Evolutionary conservation across 2,888 invertebrate genomes (phyloP), one percentile per base, ranked within the genome.

Genomic region (Acleris holmiana): DNA sequence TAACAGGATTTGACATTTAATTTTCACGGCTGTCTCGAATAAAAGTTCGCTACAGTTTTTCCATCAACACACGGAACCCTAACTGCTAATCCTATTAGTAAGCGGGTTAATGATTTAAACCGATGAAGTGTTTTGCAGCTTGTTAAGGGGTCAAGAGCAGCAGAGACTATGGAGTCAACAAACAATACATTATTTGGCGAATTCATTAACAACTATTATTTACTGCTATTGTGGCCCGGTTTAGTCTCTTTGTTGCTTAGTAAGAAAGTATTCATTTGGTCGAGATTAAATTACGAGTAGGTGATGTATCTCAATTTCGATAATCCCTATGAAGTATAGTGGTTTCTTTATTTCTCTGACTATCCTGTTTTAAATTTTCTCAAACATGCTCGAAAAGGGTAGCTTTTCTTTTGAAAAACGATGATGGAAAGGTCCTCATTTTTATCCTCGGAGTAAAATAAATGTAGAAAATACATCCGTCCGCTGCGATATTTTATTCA

Each of bases 61-160:
- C 15, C 25, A 60, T 29, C 1, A 15, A 17, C 23, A 15, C 15
- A 53, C 48, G 17, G 58, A 56, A 63, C 44, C 47, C 60, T 65
- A 55, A 79, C 76, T 75, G 82, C 77, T 88, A 85, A 89, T 85
- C 79, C 72, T 67, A 80, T 88, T 88, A 87, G 77, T 83, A 78
- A 71, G 64, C 64, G 66, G 68, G 73, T 76, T 82, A 79, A 81
- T 80, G 74, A 79, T 79, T 82, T 74, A 74, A 80, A 72, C 79
- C 73, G 73, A 76, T 77, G 75, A 77, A 74, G 71, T 73, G 74
- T 77, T 75, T 71, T 66, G 62, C 68, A 69, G 59, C 63, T 67
- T 54, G 49, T 67, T 75, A 70, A 61, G 69, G 68, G 76, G 77
- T 80, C 81, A 80, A 80, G 77, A 76, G 62, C 75, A 61, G 62